phyloP scores from a whole-genome alignment of 2,888 invertebrate genomes.

The Epinotia demarniana region DNA sequence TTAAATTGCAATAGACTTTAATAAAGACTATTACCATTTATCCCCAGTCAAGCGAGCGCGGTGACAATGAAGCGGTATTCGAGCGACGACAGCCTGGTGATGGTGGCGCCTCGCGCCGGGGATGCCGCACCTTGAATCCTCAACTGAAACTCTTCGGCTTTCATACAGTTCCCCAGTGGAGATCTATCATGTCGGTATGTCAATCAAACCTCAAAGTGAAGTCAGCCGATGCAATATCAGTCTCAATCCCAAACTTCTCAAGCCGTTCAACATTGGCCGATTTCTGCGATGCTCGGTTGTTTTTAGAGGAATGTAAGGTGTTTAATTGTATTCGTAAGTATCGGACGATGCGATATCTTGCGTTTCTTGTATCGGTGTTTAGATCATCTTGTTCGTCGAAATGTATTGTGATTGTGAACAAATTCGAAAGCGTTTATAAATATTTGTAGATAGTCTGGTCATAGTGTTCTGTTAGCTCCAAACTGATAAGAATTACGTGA shows the following conservation, averaged over 20 bases:
- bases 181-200: not conserved
- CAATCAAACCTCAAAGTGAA: not conserved
- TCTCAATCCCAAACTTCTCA: not conserved
- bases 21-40: not conserved
- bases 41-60: conserved; percentile 70
- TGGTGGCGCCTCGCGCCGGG: conserved; percentile 65
- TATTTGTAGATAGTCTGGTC: not conserved
- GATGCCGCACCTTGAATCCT: conserved; percentile 65
- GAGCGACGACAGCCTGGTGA: conserved; percentile 80
- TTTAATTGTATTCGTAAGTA: not conserved
- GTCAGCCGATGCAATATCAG: not conserved
- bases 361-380: not conserved
- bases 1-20: no score
- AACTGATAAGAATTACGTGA: conserved; percentile 28
- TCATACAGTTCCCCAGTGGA: conserved; percentile 12
- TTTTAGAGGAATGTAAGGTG: not conserved
- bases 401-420: conserved; percentile 5
- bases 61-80: conserved; percentile 77
- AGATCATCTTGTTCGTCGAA: conserved; percentile 3
- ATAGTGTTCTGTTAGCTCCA: not conserved
- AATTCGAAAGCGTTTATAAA: not conserved
- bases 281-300: not conserved
- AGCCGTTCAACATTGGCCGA: not conserved
- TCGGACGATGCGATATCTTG: not conserved
- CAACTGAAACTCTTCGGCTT: conserved; percentile 1